Evolutionary conservation across 1,140 invertebrate species (phyloP), one percentile per base, ranked within the genome.

Genomic region (Trialeurodes vaporariorum): DNA sequence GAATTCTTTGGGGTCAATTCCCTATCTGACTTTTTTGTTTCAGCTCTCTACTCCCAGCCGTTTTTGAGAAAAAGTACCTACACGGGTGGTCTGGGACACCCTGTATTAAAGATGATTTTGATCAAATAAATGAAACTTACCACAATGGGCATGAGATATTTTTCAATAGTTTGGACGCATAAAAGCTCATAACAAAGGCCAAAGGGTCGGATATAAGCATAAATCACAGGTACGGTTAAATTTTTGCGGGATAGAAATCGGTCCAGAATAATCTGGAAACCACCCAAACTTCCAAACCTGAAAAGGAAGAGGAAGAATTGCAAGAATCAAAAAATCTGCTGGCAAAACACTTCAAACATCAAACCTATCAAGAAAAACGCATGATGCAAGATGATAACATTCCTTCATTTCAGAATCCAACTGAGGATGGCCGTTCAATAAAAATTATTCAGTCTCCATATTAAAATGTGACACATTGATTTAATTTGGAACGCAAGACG

Each of bases 141-240:
- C 79, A 95, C 86, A 76, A 97, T 90, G 64, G 94, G 94, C 84
- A 95, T 87, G 70, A 98, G 87, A 81, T 93, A 97, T 81, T 92
- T 93, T 73, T 90, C 87, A 75, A 98, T 89, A 65, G 93, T 96
- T 71, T 90, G 86, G 70, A 89, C 85, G 60, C 94, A 97, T 61
- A 98, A 80, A 66, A 94, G 85, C 80, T 98, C 94, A 77, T 92
- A 89, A 80, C 94, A 96, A 58, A 91, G 83, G 59, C 94, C 94
- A 80, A 98, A 95, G 21, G 96, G 95, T 74, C 90, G 85, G 67
- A 98, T 81, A 63, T 98, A 81, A 73, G 89, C 87, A 79, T 88
- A 87, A 70, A 94, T 91, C 61, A 94, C 83, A 67, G 89, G 86
- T 62, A 94, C 83, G 66, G 87, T 87, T 69, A 94, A 79, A 78